Evolutionary conservation across 2,797 vertebrate species (phyloP), one percentile per base, ranked within the genome.

Genomic region (Arnoldichthys spilopterus): DNA sequence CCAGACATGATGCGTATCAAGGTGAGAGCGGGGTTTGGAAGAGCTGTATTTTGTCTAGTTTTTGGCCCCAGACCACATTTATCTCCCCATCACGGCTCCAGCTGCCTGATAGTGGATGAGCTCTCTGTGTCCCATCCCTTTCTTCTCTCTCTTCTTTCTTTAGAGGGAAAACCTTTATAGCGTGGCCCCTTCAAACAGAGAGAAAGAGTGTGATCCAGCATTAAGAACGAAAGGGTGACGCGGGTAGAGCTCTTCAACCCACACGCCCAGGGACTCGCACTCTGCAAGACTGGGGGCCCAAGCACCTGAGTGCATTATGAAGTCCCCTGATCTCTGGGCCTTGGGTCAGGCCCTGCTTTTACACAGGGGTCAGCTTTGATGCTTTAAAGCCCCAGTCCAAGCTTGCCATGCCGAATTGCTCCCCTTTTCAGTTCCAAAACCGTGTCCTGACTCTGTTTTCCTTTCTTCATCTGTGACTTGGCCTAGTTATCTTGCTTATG

Each of bases 21-120:
- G 73, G 69, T 72, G 67, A 83, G 74, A 67, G 72, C 82, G 73
- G 83, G 83, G 77, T 69, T 76, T 56, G 82, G 81, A 85, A 77
- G 77, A 56, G 75, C 66, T 71, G 77, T 94, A 90, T 94, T 95
- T 92, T 92, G 94, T 92, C 93, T 93, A 87, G 79, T 75, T 67
- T 83, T 85, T 76, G 72, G 79, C 56, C 79, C 84, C 80, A 81
- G 77, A 85, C 72, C 80, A 51, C 61, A 66, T 83, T 91, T 92
- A 62, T 94, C 93, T 90, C 79, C 82, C 72, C 79, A 93, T 93
- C 90, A 87, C 76, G 88, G 88, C 91, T 88, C 90, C 88, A 86
- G 85, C 78, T 79, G 28, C 67, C 66, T 82, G 90, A 92, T 91
- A 93, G 90, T 76, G 82, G 77, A 84, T 89, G 86, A 86, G 87